Evolutionary conservation across 2,797 vertebrate genomes (phyloP), one percentile per base, ranked within the genome.

Genomic region (Capromys pilorides): DNA sequence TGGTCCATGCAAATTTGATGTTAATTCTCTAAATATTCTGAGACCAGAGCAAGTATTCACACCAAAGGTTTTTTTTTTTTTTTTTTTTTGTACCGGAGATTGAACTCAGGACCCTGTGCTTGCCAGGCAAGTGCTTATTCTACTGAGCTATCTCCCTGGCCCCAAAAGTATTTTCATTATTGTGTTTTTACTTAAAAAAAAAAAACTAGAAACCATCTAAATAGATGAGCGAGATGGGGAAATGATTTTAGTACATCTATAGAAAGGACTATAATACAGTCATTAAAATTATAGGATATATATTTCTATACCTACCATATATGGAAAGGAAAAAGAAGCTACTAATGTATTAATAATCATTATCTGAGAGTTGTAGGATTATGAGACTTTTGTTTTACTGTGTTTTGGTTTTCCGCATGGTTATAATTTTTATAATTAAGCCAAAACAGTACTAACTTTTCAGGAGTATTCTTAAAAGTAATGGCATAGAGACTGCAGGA

Each of bases 1-100:
- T 8, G 71, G 13, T 51, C 16, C n/a, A 64, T 89, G 28, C 88
- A 88, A 73, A 77, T 86, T 92, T 90, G 33, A 78, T 95, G 41
- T 61, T 94, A 69, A 36, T 82, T 89, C 11, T 93, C 45, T 89
- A 85, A 73, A 93, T 84, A 78, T 39, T 13, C 33, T 94, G 66
- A 89, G 91, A 94, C 36, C 49, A 71, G 62, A 81, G 45, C 61
- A 94, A 90, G 82, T 87, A 87, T 67, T 91, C 94, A 83, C 92
- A 45, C 45, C 4, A 45, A 45, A 8, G 45, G 4, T 45, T 8
- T 45, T 45, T 45, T 45, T 45, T 45, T 45, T 45, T 8, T 45
- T 45, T 45, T 45, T 45, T 45, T 45, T 45, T 45, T 4, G 45
- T 45, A 45, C 45, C 8, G 45, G 45, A 8, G 45, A 45, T 45